Conservation (phyloP, 2,113 vertebrate species). For the Cochlearius cochlearius region DNA sequence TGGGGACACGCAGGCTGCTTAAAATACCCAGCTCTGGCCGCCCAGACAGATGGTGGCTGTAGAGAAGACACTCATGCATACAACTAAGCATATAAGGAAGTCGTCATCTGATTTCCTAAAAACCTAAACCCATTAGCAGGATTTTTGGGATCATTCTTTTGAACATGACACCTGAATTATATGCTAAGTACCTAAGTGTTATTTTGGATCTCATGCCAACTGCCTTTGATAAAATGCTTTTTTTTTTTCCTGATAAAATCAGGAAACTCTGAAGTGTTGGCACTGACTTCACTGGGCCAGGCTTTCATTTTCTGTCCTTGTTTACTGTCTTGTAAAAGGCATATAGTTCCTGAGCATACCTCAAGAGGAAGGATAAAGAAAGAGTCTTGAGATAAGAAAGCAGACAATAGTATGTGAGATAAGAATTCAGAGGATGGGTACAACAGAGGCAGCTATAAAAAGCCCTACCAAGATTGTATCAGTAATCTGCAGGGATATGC, state of each 20-base stretch:
- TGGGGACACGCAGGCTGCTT: not conserved
- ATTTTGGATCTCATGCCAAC: not conserved
- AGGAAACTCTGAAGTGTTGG: not conserved
- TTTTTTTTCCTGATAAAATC: not conserved
- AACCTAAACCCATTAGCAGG: not conserved
- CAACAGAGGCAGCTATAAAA: constrained; percentile 17
- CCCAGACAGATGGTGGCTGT: not conserved
- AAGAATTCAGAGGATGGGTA: constrained; percentile 22
- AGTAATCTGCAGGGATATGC: not conserved
- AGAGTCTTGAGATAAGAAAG: constrained; percentile 35
- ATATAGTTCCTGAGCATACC: not conserved
- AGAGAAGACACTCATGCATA: not conserved
- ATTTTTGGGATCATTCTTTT: not conserved
- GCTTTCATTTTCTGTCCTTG: constrained; percentile 23
- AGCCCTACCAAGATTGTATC: not conserved
- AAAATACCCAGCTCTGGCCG: not conserved
- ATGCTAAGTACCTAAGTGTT: not conserved
- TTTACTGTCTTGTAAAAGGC: not conserved
- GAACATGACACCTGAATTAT: not conserved
- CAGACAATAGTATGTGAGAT: constrained; percentile 36
- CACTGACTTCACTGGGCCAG: not conserved
- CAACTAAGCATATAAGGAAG: not conserved
- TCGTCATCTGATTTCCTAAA: not conserved
- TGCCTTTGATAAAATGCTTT: not conserved
- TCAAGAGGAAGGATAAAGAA: constrained; percentile 33